Evolutionary conservation across 2,888 invertebrate species (phyloP), one percentile per base, ranked within the genome.

Genomic region (Heliconius ismenius): DNA sequence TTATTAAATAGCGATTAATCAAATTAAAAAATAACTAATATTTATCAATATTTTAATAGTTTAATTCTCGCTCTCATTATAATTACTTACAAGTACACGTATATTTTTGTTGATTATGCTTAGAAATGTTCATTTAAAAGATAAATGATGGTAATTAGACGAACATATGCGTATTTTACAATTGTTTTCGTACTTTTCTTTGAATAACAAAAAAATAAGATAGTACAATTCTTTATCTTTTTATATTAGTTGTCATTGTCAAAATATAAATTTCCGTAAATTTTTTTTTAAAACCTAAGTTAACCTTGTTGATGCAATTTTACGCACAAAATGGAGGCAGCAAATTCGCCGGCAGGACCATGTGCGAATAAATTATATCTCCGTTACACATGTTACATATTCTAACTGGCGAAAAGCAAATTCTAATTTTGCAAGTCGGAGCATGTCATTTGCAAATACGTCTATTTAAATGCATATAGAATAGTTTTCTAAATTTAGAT

Each of bases 261-360:
- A 70, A 13, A 11, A 2, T 15, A 39, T 67, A 24, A 43, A 13
- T 43, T 43, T 39, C 2, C 6, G 13, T 65, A 67, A 26, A 11
- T 67, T 1, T 62, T 21, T 21, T 49, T 15, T 13, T 32, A 26
- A 54, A 15, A 18, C 18, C 24, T 24, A 15, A 43, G 15, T 69
- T 39, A 39, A 11, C 39, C 11, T 69, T 39, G n/a, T 24, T 65
- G 65, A 76, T 78, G 80, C 78, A 83, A 28, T 75, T 76, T 78
- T 82, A 84, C 85, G 83, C 84, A 88, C 88, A 91, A 91, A 86
- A 92, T 92, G 91, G 91, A 88, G 84, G 89, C 87, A 85, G 76
- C 68, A 79, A 72, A 77, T 81, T 75, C 65, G 77, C 81, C 83
- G 84, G 84, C 81, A 81, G 85, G 85, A 81, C 82, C 91, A 90